Evolutionary conservation across 2,797 vertebrate species (phyloP).

Genomic region (Otolemur crassicaudatus): DNA sequence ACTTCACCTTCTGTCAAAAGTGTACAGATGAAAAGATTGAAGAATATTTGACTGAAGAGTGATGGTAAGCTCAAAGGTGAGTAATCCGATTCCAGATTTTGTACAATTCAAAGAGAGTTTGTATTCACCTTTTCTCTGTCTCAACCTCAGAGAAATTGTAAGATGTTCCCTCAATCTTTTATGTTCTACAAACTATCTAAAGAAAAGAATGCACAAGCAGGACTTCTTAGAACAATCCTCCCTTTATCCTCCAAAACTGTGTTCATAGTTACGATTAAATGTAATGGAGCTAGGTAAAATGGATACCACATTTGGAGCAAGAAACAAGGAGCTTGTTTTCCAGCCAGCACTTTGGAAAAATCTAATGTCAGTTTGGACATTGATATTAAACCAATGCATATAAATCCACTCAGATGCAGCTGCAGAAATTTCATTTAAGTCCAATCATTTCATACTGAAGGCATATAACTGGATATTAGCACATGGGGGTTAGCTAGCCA

Average conservation of each 20-base stretch:
- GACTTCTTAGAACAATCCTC: conserved; percentile 67
- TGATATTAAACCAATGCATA: conserved; percentile 78
- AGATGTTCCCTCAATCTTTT: neutral
- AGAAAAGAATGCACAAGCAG: conserved; percentile 48
- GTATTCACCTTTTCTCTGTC: conserved; percentile 20
- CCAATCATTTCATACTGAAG: neutral
- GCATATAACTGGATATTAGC: neutral
- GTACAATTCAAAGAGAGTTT: neutral
- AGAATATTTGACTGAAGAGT: conserved; percentile 39
- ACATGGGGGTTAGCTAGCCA: neutral
- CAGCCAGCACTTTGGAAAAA: conserved; percentile 79
- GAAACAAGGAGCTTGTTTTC: conserved; percentile 41
- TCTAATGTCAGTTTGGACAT: conserved; percentile 83
- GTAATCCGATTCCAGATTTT: conserved; percentile 56
- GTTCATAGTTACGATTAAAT: conserved; percentile 79
- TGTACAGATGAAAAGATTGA: conserved; percentile 7
- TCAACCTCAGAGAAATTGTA: conserved; percentile 1
- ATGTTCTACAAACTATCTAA: conserved; percentile 17
- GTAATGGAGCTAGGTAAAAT: conserved; percentile 78
- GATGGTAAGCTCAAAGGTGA: conserved; percentile 71
- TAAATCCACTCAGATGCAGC: conserved; percentile 40
- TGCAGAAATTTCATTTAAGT: conserved; percentile 29
- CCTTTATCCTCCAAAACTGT: conserved; percentile 73
- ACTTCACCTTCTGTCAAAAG: neutral
- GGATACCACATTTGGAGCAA: conserved; percentile 81